Evolutionary conservation across 2,113 vertebrate species (phyloP).

Genomic region (Notarius quadriscutis): DNA sequence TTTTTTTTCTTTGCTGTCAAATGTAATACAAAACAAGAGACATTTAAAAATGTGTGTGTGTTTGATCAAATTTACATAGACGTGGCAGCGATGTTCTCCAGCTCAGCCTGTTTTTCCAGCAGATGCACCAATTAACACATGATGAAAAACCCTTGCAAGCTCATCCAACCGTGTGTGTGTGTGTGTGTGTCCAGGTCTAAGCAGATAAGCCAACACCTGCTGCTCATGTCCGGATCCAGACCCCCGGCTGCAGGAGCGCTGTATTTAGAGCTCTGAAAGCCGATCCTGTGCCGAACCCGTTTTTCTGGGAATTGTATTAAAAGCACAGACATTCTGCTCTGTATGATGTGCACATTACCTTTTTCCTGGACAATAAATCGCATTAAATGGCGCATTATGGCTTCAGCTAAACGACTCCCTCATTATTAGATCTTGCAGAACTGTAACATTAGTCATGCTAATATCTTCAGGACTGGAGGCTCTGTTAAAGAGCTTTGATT

Average conservation of each 20-base stretch:
- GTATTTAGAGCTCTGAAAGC: slow-evolving; percentile 34
- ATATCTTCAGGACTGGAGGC: slow-evolving; percentile 30
- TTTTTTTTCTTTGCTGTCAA: not conserved
- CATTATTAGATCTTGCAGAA: slow-evolving; percentile 30
- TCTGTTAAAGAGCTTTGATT: slow-evolving; percentile 28
- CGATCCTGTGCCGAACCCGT: not conserved
- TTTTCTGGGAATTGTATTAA: slow-evolving; percentile 64
- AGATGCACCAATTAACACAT: slow-evolving; percentile 72
- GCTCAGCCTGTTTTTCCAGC: slow-evolving; percentile 63
- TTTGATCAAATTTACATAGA: slow-evolving; percentile 8
- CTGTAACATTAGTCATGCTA: slow-evolving; percentile 31
- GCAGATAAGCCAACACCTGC: slow-evolving; percentile 65
- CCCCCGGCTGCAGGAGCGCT: not conserved
- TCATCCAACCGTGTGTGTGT: slow-evolving; percentile 49
- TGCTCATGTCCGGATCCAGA: slow-evolving; percentile 50
- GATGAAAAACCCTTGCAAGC: slow-evolving; percentile 66
- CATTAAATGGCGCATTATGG: slow-evolving; percentile 54
- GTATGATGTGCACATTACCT: slow-evolving; percentile 64
- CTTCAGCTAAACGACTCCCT: slow-evolving; percentile 62
- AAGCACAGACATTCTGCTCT: slow-evolving; percentile 64
- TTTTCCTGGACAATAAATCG: slow-evolving; percentile 69
- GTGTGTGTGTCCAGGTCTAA: slow-evolving; percentile 56
- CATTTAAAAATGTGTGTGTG: not conserved
- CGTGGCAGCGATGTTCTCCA: slow-evolving; percentile 53
- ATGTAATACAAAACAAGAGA: not conserved